A percentile compares a stretch with the other conserved stretches of the same genome.
Conservation (phyloP, 2,113 vertebrate species). For the Cyanoramphus novaezelandiae region DNA sequence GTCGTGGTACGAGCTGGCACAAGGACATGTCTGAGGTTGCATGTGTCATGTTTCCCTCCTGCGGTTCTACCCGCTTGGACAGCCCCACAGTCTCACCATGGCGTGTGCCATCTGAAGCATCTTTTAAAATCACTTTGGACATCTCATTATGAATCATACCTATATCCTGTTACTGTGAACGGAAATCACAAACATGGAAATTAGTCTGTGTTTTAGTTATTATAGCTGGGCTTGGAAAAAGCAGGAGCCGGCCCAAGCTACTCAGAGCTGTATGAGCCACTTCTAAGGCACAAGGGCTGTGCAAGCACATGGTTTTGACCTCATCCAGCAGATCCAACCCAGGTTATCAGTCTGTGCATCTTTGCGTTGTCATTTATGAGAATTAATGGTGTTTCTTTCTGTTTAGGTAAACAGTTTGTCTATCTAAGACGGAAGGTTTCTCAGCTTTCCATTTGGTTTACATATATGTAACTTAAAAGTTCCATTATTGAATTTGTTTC, state of each 20-base stretch:
- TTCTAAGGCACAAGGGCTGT: not conserved
- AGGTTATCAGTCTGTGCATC: conserved; percentile 15
- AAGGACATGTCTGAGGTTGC: not conserved
- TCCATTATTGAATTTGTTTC: conserved; percentile 48
- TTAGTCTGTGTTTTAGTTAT: not conserved
- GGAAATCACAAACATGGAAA: not conserved
- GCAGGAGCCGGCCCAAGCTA: conserved; percentile 50
- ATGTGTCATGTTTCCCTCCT: not conserved
- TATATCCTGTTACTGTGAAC: not conserved
- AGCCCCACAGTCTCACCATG: accelerated
- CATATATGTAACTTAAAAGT: conserved; percentile 16
- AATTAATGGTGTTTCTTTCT: conserved; percentile 55
- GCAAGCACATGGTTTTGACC: not conserved
- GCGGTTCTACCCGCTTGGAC: not conserved
- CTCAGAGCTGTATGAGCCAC: not conserved
- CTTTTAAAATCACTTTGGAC: conserved; percentile 8
- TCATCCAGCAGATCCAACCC: not conserved
- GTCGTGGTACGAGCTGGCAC: not conserved
- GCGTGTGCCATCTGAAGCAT: conserved; percentile 10
- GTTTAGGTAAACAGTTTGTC: conserved; percentile 55
- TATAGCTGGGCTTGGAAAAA: conserved; percentile 48
- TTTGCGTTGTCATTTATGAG: conserved; percentile 32
- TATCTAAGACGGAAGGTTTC: conserved; percentile 36
- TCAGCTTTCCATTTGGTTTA: conserved; percentile 60
- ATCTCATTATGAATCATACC: conserved; percentile 18